These are phyloP conservation scores for Myotis daubentonii DNA, from an alignment of 2,797 vertebrate genomes.

Conservation along the genomic window DNA sequence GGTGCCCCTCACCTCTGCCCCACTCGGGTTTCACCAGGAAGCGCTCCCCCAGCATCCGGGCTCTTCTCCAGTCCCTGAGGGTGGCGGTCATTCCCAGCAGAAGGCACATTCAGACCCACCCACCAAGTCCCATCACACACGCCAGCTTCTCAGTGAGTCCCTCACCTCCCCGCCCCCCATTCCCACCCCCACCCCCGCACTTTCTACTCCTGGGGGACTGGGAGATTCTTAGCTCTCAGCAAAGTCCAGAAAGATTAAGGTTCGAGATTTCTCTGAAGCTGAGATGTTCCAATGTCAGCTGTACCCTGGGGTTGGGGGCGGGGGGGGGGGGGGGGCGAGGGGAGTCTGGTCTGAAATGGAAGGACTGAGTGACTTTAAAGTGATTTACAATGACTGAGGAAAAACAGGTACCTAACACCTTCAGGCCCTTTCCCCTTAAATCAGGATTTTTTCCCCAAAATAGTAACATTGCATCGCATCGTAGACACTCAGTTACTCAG, in stretches of 20 bases:
- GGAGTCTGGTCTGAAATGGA: neutral
- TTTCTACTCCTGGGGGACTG: neutral
- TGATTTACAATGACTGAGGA: neutral
- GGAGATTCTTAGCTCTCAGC: neutral
- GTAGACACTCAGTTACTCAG: neutral
- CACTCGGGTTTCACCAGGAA: too few species aligned
- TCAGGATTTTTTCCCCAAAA: neutral
- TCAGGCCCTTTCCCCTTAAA: neutral
- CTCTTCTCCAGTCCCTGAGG: neutral
- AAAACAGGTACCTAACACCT: neutral
- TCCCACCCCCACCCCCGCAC: neutral
- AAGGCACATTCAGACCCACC: fast-evolving
- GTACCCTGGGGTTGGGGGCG: neutral
- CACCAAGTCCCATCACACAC: too few species aligned
- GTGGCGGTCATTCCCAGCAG: fast-evolving
- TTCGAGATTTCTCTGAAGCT: neutral
- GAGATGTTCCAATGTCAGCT: neutral
- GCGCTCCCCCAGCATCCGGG: too few species aligned
- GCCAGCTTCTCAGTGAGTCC: fast-evolving
- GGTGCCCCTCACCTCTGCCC: too few species aligned
- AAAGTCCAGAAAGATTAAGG: too few species aligned
- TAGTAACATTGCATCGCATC: neutral
- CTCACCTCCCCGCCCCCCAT: too few species aligned
- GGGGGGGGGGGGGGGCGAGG: too few species aligned
- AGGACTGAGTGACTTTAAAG: neutral